A percentile compares a stretch with the other conserved stretches of the same genome.
These are phyloP conservation scores for Maniola hyperantus DNA, from an alignment of 2,888 invertebrate species.

Conservation along the genomic window DNA sequence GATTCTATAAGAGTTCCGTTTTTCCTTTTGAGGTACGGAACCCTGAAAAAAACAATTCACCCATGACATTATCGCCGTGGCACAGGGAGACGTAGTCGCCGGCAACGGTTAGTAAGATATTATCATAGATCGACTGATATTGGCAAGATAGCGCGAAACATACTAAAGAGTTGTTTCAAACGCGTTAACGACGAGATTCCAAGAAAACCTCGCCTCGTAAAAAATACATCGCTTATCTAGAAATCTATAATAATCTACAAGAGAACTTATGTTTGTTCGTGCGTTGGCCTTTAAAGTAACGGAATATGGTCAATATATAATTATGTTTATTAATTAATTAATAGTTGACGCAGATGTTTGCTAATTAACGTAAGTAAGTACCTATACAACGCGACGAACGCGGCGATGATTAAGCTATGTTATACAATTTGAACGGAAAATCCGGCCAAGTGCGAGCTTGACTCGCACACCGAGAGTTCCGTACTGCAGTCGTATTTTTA, in stretches of 20 bases:
- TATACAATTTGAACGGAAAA: too few relatives aligned
- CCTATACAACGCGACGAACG: too few relatives aligned
- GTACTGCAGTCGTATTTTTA: too few relatives aligned
- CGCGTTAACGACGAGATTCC: slow-evolving; percentile 42
- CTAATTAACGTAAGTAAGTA: too few relatives aligned
- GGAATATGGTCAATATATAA: slow-evolving; percentile 7
- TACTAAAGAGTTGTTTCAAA: slow-evolving; percentile 51
- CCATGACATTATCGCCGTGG: too few relatives aligned
- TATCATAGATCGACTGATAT: slow-evolving; percentile 36
- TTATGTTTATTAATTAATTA: neutral
- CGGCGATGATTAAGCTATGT: too few relatives aligned
- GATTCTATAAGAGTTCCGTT: too few relatives aligned
- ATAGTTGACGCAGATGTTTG: neutral
- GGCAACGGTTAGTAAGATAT: neutral
- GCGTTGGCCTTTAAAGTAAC: slow-evolving; percentile 4
- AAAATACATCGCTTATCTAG: slow-evolving; percentile 18
- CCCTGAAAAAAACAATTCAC: too few relatives aligned
- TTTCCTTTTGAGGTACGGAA: too few relatives aligned
- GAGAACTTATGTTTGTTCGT: slow-evolving; percentile 4
- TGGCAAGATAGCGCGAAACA: slow-evolving; percentile 45
- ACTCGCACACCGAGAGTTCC: too few relatives aligned
- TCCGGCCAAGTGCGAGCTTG: too few relatives aligned
- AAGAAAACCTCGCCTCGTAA: slow-evolving; percentile 22
- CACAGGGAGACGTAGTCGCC: neutral
- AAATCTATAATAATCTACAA: slow-evolving; percentile 16